Base-by-base conservation (phyloP, 2,113 vertebrate genomes). In the Tyto alba region DNA sequence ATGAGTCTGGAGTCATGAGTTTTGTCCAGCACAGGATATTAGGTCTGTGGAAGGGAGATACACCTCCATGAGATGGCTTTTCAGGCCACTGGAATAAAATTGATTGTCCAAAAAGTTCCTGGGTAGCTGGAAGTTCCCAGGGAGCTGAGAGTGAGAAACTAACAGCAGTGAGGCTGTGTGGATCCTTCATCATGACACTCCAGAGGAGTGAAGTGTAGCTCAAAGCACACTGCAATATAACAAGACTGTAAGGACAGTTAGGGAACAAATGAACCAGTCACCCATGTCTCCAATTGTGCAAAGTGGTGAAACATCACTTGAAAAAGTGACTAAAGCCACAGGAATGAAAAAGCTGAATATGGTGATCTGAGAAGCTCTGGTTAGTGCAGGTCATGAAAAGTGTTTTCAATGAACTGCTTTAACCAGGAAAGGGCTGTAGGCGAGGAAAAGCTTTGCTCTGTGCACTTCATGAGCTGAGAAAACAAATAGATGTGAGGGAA, bases 281-380 rank as follows among this genome's bases (percentile, higher is more conserved):
- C 21, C 7, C 34, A 36, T 11, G 16, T 34, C 68, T 83, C 40
- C 4, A 0, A 55, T 52, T 0, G 0, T 56, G 18, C 71, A 36
- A 72, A 77, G 45, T 7, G 16, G 18, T 53, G 34, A 77, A 87
- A 40, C 40, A 76, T 17, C 55, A 27, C 7, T 3, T 79, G 50
- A 73, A 90, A 68, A 85, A 22, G 48, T 60, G 67, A 67, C 43
- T 85, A 68, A 88, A 86, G 59, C 50, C 59, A 73, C 36, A 92
- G 50, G 89, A 90, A 83, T 73, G 59, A 84, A 94, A 62, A 75
- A 55, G 27, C 29, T 89, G 77, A 89, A 32, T 40, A 40, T 34
- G 50, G 32, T 71, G 80, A 63, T 6, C 10, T 45, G 45, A 89
- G 64, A 40, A 57, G 29, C 25, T 66, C 50, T 59, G 29, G 23